Evolutionary conservation across 2,113 vertebrate genomes (phyloP).

Genomic region (Hippoglossus stenolepis): DNA sequence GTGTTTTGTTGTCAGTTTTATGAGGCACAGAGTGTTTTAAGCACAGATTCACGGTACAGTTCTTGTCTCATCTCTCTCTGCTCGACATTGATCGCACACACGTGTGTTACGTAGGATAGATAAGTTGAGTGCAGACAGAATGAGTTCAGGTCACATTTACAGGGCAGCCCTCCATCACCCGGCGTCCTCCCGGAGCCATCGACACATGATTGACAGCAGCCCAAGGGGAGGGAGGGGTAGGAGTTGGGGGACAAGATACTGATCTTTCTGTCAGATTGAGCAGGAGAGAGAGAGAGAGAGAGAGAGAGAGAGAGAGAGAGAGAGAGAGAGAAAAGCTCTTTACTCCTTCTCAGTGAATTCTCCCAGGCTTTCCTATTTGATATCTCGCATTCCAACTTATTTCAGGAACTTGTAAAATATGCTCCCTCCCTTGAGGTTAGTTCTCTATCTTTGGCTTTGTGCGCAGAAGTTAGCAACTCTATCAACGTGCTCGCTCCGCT

Average conservation of each 20-base stretch:
- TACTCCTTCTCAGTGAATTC: slow-evolving; percentile 27
- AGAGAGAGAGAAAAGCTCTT: slow-evolving; percentile 16
- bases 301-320: slow-evolving; percentile 4
- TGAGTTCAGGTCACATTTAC: slow-evolving; percentile 40
- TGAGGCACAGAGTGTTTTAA: background rate
- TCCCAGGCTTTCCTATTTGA: slow-evolving; percentile 29
- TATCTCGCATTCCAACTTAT: slow-evolving; percentile 38
- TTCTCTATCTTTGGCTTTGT: slow-evolving; percentile 30
- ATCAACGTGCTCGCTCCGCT: slow-evolving; percentile 2
- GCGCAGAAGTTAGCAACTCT: slow-evolving; percentile 14
- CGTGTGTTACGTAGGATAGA: slow-evolving; percentile 16
- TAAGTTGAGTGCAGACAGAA: slow-evolving; percentile 27
- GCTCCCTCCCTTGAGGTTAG: slow-evolving; percentile 30
- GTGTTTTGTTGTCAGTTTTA: background rate
- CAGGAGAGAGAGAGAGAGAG: slow-evolving; percentile 5
- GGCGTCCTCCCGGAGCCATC: slow-evolving; percentile 25
- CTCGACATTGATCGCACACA: background rate
- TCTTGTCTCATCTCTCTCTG: background rate
- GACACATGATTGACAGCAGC: slow-evolving; percentile 62
- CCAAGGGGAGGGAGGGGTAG: background rate
- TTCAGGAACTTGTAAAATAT: slow-evolving; percentile 42
- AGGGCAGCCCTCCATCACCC: slow-evolving; percentile 31
- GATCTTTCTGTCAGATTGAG: slow-evolving; percentile 21
- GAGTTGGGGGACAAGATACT: background rate
- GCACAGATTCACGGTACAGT: background rate